These are phyloP conservation scores for Potamarius usumacintae DNA, from an alignment of 2,113 vertebrate genomes.

Conservation along the genomic window DNA sequence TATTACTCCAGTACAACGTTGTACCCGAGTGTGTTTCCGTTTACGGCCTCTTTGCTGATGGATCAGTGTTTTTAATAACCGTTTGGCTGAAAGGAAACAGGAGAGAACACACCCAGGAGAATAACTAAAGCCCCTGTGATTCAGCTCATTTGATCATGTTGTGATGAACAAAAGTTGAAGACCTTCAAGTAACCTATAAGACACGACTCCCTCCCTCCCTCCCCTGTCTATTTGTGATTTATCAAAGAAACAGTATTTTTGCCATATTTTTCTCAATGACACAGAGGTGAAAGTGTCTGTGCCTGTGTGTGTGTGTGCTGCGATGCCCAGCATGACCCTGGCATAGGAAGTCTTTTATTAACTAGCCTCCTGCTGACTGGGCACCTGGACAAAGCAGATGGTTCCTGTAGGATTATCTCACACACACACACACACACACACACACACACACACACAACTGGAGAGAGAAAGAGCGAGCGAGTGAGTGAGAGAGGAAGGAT, in stretches of 20 bases:
- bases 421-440: no score
- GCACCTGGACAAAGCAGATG: conserved; percentile 53
- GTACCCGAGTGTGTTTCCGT: background rate
- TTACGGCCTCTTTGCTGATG: no score
- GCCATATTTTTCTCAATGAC: conserved; percentile 42
- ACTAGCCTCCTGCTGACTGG: conserved; percentile 33
- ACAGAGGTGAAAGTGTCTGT: conserved; percentile 42
- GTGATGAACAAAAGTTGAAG: background rate
- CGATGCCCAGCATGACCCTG: conserved; percentile 28
- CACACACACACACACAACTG: conserved; percentile 26
- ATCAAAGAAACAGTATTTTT: background rate
- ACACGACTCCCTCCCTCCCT: background rate
- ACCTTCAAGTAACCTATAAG: background rate
- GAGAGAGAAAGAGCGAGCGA: background rate
- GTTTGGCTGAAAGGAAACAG: background rate
- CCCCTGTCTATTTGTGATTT: background rate
- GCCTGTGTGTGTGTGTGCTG: background rate
- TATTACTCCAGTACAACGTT: background rate
- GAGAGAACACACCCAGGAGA: background rate
- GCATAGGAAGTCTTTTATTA: conserved; percentile 42
- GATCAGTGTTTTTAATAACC: no score
- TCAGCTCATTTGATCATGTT: background rate
- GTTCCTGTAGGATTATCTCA: conserved; percentile 46
- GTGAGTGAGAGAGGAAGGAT: no score
- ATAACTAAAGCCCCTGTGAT: background rate